Conservation (phyloP, 2,888 invertebrate species). For the Nysson spinosus region DNA sequence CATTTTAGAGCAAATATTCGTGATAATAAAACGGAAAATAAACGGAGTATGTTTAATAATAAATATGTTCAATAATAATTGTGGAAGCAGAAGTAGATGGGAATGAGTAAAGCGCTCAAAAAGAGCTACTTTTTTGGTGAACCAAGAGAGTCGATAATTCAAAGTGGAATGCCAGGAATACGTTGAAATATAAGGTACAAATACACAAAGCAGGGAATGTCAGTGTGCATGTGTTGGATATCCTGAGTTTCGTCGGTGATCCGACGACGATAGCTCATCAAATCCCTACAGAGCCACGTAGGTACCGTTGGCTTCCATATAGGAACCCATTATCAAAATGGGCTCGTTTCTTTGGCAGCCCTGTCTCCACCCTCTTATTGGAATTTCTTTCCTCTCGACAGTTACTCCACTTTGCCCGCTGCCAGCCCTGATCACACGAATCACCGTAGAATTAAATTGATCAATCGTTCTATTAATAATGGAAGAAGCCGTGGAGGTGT, state of each 20-base stretch:
- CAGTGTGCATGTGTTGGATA: conserved; percentile 27
- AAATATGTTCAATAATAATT: no score
- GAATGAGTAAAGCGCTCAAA: neutral
- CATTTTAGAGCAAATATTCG: no score
- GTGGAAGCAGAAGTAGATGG: neutral
- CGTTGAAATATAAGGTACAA: conserved; percentile 13
- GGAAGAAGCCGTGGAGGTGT: conserved; percentile 3
- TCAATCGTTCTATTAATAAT: conserved; percentile 38
- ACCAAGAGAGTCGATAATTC: conserved; percentile 66
- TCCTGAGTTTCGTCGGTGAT: conserved; percentile 59
- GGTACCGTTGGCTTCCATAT: conserved; percentile 68
- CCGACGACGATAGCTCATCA: conserved; percentile 69
- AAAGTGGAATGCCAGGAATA: conserved; percentile 48
- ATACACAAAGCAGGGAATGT: conserved; percentile 25
- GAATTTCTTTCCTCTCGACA: conserved; percentile 62
- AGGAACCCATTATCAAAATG: conserved; percentile 75
- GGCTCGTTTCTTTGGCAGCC: conserved; percentile 70
- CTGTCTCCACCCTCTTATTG: conserved; percentile 66
- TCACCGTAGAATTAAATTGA: conserved; percentile 50
- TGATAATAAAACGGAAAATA: no score
- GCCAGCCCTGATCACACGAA: conserved; percentile 27
- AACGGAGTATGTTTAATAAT: no score
- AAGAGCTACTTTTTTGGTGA: conserved; percentile 10
- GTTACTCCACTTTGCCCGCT: conserved; percentile 52
- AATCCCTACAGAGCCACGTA: conserved; percentile 73